Percentiles rank a stretch among this genome's conserved stretches.
These are phyloP conservation scores for Matsumurasca onukii DNA, from an alignment of 1,140 invertebrate genomes.

Conservation along the genomic window DNA sequence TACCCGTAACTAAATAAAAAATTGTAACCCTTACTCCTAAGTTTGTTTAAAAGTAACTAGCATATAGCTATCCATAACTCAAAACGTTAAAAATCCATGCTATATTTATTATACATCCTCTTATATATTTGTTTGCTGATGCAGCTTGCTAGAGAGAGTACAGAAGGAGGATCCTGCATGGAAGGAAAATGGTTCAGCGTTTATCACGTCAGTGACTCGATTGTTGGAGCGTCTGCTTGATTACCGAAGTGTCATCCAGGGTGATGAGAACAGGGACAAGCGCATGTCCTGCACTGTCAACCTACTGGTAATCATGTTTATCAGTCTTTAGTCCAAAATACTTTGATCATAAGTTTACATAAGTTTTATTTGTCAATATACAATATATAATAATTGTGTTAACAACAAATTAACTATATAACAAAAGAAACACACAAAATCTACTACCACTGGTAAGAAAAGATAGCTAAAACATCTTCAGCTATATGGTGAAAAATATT, in stretches of 20 bases:
- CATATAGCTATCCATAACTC: no score
- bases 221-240: conserved; percentile 86
- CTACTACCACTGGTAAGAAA: no score
- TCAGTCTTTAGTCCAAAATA: background rate
- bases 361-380: background rate
- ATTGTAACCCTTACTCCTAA: no score
- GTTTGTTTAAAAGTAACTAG: no score
- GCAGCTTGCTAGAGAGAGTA: conserved; percentile 82
- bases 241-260: conserved; percentile 89
- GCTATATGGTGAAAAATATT: no score
- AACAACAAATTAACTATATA: no score
- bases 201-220: conserved; percentile 88
- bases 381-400: no score
- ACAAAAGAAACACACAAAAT: no score
- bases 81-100: no score
- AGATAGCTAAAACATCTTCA: no score
- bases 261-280: conserved; percentile 89
- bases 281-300: conserved; percentile 98
- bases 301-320: conserved; percentile 66
- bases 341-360: background rate
- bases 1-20: no score
- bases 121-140: background rate
- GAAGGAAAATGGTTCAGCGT: conserved; percentile 87
- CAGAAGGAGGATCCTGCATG: conserved; percentile 81
- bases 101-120: no score